Evolutionary conservation across 2,797 vertebrate genomes (phyloP), one percentile per base, ranked within the genome.

Genomic region (Pseudopleuronectes americanus): DNA sequence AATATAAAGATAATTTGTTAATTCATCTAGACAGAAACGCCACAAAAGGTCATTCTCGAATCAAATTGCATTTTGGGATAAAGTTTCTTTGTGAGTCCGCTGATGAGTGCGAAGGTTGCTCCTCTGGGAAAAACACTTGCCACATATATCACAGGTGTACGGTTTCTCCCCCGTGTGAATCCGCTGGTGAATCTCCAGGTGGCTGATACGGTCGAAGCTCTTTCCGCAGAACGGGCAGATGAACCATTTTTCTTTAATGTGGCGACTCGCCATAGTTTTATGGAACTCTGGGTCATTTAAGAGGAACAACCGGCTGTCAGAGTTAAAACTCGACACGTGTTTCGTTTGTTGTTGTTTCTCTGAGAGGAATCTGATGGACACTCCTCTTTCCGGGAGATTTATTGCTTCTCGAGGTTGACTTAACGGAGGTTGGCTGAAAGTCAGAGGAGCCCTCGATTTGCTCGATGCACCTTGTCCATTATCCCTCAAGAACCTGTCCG

Each of bases 101-200:
- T 94, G 93, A 64, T 95, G 94, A 6, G 94, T 94, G 57, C 94
- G 93, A 17, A 95, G 90, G 86, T 95, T 95, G n/a, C 94, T 95
- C 80, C 94, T 92, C 81, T 95, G 94, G 3, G 94, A 93, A 51
- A 95, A 95, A 41, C 91, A 68, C 67, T 93, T 94, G 41, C 93
- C 94, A 3, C 94, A 95, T 0, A 67, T 87, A 0, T 75, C 64
- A 26, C 94, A 95, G 0, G 87, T 87, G 87, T 93, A 95, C 3
- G 94, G 94, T 51, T 94, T 94, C 88, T 95, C 94, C 8, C 94
- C 94, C 0, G 94, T 95, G 88, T 95, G 94, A 52, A 94, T 94
- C 1, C 94, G 79, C 84, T 92, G 93, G 85, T 95, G 94, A 49
- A 94, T 95, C 87, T 95, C 91, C 38, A 95, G 91, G 31, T 95